phyloP scores from a whole-genome alignment of 2,797 vertebrate genomes.

The Rhinophrynus dorsalis region DNA sequence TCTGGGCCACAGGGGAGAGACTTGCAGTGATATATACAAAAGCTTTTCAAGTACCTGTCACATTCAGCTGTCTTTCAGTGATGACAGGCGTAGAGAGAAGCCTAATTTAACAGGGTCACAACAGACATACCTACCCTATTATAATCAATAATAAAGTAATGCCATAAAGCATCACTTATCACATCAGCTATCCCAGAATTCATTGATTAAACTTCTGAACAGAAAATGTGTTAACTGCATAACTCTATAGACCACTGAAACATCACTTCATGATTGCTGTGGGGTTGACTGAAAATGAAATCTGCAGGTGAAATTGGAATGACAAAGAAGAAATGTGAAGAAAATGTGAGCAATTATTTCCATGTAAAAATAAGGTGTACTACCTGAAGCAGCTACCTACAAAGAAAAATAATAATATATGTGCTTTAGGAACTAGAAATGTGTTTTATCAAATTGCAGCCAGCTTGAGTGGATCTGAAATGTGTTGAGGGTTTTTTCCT shows the following conservation, averaged over 20 bases:
- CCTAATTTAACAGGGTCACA: not conserved
- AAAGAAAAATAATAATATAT: too few species aligned
- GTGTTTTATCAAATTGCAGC: too few species aligned
- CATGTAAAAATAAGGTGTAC: too few species aligned
- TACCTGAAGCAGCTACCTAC: too few species aligned
- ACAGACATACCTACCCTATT: not conserved
- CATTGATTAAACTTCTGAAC: not conserved
- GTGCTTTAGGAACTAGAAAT: too few species aligned
- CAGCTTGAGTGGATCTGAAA: too few species aligned
- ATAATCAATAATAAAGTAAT: slow-evolving; percentile 11
- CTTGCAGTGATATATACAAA: too few species aligned
- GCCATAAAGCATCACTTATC: not conserved
- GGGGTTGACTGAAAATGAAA: not conserved
- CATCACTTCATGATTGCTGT: not conserved
- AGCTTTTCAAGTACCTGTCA: not conserved
- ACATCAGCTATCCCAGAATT: not conserved
- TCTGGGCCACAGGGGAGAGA: not conserved
- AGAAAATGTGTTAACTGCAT: not conserved
- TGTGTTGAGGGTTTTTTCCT: too few species aligned
- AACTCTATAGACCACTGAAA: not conserved
- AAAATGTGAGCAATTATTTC: too few species aligned
- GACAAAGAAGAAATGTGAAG: not conserved
- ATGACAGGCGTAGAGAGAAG: not conserved
- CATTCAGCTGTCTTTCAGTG: not conserved
- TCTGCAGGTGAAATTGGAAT: not conserved